Evolutionary conservation across 2,797 vertebrate species (phyloP).

Genomic region (Chelidonichthys spinosus): DNA sequence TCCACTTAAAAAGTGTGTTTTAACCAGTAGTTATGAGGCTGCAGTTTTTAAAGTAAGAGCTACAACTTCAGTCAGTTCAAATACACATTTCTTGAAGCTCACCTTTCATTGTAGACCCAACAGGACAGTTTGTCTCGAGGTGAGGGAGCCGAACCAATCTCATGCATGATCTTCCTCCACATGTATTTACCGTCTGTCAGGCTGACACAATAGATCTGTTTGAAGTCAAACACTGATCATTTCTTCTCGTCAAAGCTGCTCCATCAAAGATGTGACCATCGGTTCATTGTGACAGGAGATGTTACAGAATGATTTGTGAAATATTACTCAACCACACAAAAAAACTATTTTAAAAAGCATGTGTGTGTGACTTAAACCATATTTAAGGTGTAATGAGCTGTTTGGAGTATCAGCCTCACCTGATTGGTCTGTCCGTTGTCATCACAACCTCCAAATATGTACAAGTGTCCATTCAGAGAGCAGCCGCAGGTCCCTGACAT

Average conservation of each 20-base stretch:
- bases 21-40: neutral
- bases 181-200: constrained; percentile 87
- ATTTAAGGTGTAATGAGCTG: neutral
- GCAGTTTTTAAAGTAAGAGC: neutral
- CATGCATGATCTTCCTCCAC: constrained; percentile 89
- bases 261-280: constrained; percentile 4
- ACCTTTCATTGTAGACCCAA: constrained; percentile 90
- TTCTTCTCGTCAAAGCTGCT: constrained; percentile 14
- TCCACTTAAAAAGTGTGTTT: neutral
- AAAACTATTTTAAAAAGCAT: neutral
- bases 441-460: constrained; percentile 95
- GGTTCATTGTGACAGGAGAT: neutral
- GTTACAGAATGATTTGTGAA: neutral
- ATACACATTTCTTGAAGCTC: constrained; percentile 1
- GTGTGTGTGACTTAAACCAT: neutral
- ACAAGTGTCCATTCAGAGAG: constrained; percentile 88
- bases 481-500: constrained; percentile 95
- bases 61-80: neutral
- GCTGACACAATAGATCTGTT: constrained; percentile 91
- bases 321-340: constrained; percentile 1
- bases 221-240: constrained; percentile 64
- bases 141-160: constrained; percentile 88
- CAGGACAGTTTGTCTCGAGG: constrained; percentile 95
- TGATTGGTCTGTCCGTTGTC: constrained; percentile 94
- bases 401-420: constrained; percentile 75